Evolutionary conservation across 2,113 vertebrate genomes (phyloP).

Genomic region (Scartelaos histophorus): DNA sequence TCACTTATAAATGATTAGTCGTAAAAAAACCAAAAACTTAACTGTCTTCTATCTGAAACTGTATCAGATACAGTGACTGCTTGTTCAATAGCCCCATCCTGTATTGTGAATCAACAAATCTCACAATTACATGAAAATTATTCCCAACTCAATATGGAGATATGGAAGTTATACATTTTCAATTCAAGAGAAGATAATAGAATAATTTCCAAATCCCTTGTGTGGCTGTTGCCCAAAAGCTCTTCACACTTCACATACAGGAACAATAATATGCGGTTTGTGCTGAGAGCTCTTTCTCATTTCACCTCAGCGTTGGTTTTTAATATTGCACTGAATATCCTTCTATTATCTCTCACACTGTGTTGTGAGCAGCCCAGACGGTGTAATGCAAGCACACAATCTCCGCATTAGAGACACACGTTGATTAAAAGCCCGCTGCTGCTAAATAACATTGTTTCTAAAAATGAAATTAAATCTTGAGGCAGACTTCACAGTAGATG

Average conservation of each 20-base stretch:
- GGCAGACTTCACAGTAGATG: conserved; percentile 1
- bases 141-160: neutral
- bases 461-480: conserved; percentile 5
- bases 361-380: neutral
- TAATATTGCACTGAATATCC: conserved; percentile 6
- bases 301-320: neutral
- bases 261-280: conserved; percentile 4
- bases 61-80: too few species aligned
- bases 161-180: too few species aligned
- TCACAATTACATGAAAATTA: neutral
- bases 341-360: conserved; percentile 1
- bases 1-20: too few species aligned
- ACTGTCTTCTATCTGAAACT: too few species aligned
- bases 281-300: conserved; percentile 4
- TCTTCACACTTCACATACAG: neutral
- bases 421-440: conserved; percentile 7
- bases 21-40: too few species aligned
- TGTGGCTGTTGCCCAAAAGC: conserved; percentile 1
- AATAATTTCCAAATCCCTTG: neutral
- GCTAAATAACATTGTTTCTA: conserved; percentile 9
- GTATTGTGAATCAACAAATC: neutral
- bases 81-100: too few species aligned
- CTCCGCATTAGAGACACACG: neutral
- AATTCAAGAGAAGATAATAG: neutral
- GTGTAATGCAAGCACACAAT: conserved; percentile 6